phyloP scores from a whole-genome alignment of 2,113 vertebrate species.

The Marmota flaviventris region DNA sequence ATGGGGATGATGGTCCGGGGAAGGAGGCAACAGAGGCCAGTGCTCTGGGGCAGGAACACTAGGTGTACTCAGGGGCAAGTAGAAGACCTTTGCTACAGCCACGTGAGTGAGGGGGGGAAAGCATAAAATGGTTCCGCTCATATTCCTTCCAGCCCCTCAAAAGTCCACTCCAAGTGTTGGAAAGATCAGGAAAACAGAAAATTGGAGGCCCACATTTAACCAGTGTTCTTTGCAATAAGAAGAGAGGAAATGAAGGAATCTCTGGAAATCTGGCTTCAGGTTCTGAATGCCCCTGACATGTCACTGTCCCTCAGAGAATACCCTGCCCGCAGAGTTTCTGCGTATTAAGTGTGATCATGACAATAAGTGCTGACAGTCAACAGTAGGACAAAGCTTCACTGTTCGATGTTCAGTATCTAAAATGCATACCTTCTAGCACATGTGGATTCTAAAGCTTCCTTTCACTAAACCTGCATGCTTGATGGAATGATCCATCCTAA shows the following conservation, averaged over 20 bases:
- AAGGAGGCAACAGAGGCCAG: not conserved
- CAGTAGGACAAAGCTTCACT: not conserved
- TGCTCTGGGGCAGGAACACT: not conserved
- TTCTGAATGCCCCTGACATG: not conserved
- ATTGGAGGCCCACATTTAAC: not conserved
- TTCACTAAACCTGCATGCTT: not conserved
- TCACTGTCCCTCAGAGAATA: not conserved
- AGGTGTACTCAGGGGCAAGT: not conserved
- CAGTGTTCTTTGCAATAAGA: not conserved
- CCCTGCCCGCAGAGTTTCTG: not conserved
- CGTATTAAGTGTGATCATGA: too few relatives aligned
- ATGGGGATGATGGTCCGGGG: too few relatives aligned
- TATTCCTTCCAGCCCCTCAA: not conserved
- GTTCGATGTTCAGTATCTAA: not conserved
- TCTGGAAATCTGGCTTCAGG: not conserved
- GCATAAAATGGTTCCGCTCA: accelerated
- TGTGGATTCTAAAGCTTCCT: not conserved
- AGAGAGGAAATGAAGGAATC: constrained; percentile 3
- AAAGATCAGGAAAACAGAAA: not conserved
- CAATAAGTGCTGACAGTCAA: not conserved
- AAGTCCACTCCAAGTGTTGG: not conserved
- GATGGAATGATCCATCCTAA: not conserved
- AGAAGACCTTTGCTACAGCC: not conserved
- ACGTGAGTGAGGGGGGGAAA: not conserved
- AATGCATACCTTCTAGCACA: not conserved